Conservation (phyloP, 53 echinoderm and acorn worm species). For the Zoroaster sp. region DNA sequence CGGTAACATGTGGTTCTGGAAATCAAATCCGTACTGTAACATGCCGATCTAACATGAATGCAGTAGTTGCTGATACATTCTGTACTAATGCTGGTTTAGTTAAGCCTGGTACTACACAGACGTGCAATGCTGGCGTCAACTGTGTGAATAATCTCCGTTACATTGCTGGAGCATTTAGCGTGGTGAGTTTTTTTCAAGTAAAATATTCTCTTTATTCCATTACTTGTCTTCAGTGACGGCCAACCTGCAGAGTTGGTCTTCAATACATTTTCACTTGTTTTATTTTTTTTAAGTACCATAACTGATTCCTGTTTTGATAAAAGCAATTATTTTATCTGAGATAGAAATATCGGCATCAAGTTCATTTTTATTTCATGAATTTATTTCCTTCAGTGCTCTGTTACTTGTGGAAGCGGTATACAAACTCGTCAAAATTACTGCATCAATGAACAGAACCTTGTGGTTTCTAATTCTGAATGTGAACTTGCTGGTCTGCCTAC, state of each 20-base stretch:
- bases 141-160: neutral
- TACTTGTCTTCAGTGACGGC: slow-evolving; percentile 62
- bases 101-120: slow-evolving; percentile 1
- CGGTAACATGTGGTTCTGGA: slow-evolving; percentile 75
- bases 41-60: slow-evolving; percentile 24
- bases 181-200: neutral
- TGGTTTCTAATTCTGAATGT: slow-evolving; percentile 44
- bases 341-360: too few relatives aligned
- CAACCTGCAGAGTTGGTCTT: slow-evolving; percentile 72
- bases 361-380: too few relatives aligned
- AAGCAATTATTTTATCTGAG: too few relatives aligned
- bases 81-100: slow-evolving; percentile 51
- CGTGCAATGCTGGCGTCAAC: neutral
- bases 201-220: too few relatives aligned
- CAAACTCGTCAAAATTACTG: slow-evolving; percentile 64
- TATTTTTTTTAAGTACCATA: too few relatives aligned
- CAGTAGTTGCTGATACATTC: slow-evolving; percentile 6
- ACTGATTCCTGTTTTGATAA: too few relatives aligned
- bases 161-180: neutral
- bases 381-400: slow-evolving; percentile 86
- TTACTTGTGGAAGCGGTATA: slow-evolving; percentile 63
- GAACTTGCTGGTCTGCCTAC: neutral
- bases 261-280: slow-evolving; percentile 56
- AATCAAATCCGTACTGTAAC: slow-evolving; percentile 43
- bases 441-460: slow-evolving; percentile 32